Conservation (phyloP, 2,113 vertebrate species). For the Atlantisia rogersi region DNA sequence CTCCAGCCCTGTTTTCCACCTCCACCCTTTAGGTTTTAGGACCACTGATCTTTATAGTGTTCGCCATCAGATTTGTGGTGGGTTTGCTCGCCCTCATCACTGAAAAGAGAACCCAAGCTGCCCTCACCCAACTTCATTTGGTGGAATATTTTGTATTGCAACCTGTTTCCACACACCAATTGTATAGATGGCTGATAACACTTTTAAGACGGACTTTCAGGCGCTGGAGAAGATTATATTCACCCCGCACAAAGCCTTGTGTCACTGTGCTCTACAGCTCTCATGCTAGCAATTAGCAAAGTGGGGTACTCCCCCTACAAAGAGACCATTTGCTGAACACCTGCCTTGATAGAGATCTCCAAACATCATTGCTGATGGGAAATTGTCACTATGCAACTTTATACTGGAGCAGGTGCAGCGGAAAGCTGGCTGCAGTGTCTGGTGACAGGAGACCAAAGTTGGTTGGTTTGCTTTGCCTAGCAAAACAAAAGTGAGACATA, state of each 20-base stretch:
- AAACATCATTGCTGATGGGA: slow-evolving; percentile 42
- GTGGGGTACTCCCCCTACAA: background rate
- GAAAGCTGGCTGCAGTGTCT: slow-evolving; percentile 49
- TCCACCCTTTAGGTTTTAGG: background rate
- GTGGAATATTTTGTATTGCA: background rate
- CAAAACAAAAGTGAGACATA: slow-evolving; percentile 11
- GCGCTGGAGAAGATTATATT: background rate
- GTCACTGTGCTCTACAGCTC: background rate
- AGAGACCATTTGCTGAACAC: slow-evolving; percentile 54
- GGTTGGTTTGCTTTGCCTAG: slow-evolving; percentile 39
- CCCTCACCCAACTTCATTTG: background rate
- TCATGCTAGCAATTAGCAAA: slow-evolving; percentile 7
- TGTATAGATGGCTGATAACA: background rate
- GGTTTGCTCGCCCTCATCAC: background rate
- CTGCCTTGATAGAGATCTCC: slow-evolving; percentile 63
- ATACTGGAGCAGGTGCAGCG: slow-evolving; percentile 48
- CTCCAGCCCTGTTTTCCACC: background rate
- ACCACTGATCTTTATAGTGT: background rate
- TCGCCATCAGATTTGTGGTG: background rate
- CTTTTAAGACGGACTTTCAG: background rate
- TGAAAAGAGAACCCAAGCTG: background rate
- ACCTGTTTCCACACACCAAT: background rate
- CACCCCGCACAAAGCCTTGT: background rate
- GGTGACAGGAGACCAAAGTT: slow-evolving; percentile 4
- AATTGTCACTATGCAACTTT: slow-evolving; percentile 59